Conservation (phyloP, 30 jellyfish, hydroid and myxozoan species). For the Pelagia noctiluca region DNA sequence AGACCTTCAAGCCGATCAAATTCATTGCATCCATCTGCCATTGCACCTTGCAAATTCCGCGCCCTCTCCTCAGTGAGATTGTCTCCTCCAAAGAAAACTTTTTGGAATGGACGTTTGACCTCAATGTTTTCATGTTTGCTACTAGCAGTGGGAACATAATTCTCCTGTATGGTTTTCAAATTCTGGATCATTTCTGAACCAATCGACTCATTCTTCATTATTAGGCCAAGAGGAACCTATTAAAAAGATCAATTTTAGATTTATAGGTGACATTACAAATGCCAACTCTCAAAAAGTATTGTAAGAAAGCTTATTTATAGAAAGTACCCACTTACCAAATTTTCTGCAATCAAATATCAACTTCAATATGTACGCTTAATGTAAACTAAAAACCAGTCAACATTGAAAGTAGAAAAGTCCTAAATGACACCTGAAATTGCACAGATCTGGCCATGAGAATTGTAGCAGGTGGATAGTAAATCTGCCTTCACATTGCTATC, state of each 20-base stretch:
- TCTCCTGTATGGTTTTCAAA: conserved; percentile 25
- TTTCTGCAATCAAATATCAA: too few species aligned
- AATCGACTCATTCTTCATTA: conserved; percentile 46
- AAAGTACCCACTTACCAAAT: too few species aligned
- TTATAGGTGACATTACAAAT: too few species aligned
- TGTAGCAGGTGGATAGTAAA: too few species aligned
- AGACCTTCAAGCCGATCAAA: conserved; percentile 45
- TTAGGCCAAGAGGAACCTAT: conserved; percentile 63
- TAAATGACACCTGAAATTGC: too few species aligned
- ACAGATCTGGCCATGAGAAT: too few species aligned
- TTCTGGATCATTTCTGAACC: conserved; percentile 51
- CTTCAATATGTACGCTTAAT: too few species aligned
- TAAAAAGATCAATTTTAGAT: background rate
- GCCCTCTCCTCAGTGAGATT: conserved; percentile 57
- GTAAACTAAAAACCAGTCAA: too few species aligned
- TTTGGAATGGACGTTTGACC: background rate
- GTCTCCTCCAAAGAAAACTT: conserved; percentile 55
- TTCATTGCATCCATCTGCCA: conserved; percentile 36
- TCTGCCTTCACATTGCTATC: too few species aligned
- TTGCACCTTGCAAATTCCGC: conserved; percentile 42
- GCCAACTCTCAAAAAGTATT: too few species aligned
- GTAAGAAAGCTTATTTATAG: too few species aligned
- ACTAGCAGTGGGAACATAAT: conserved; percentile 36
- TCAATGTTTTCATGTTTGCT: background rate
- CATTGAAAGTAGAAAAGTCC: too few species aligned